A percentile compares a stretch with the other conserved stretches of the same genome.
phyloP scores from a whole-genome alignment of 2,888 invertebrate species.

The Ennomos quercinarius region DNA sequence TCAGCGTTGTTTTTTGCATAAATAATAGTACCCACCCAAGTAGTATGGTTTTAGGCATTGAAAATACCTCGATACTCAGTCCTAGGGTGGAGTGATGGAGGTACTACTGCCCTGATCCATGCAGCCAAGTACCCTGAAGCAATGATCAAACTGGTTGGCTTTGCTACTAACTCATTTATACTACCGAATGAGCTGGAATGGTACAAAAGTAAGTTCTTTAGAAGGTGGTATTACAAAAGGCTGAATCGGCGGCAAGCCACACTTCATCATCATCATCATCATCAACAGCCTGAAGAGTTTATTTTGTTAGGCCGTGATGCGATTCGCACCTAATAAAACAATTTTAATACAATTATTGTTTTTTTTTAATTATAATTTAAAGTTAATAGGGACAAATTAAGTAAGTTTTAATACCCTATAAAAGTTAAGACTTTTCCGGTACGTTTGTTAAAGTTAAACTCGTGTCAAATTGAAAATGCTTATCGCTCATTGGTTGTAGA shows the following conservation, averaged over 20 bases:
- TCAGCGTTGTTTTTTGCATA: too few species aligned
- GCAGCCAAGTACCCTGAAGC: conserved; percentile 88
- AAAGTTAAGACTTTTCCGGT: too few species aligned
- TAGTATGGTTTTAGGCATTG: conserved; percentile 58
- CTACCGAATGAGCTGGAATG: conserved; percentile 85
- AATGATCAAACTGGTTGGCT: conserved; percentile 90
- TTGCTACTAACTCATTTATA: conserved; percentile 92
- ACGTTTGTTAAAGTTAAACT: too few species aligned
- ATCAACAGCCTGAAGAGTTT: too few species aligned
- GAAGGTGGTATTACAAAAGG: too few species aligned
- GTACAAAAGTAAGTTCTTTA: conserved; percentile 56
- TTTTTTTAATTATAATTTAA: conserved; percentile 19
- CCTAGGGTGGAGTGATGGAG: conserved; percentile 97
- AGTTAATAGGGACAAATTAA: too few species aligned
- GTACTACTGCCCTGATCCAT: conserved; percentile 90
- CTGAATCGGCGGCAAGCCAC: too few species aligned
- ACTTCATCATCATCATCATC: too few species aligned
- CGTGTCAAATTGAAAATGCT: too few species aligned
- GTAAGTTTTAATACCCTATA: too few species aligned
- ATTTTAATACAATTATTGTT: conserved; percentile 57
- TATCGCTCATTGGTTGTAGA: too few species aligned
- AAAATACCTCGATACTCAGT: conserved; percentile 89
- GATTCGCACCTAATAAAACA: conserved; percentile 61
- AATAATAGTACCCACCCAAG: too few species aligned
- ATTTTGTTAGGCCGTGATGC: conserved; percentile 62